Evolutionary conservation across 2,797 vertebrate genomes (phyloP), one percentile per base, ranked within the genome.

Genomic region (Melanotaenia nigrans): DNA sequence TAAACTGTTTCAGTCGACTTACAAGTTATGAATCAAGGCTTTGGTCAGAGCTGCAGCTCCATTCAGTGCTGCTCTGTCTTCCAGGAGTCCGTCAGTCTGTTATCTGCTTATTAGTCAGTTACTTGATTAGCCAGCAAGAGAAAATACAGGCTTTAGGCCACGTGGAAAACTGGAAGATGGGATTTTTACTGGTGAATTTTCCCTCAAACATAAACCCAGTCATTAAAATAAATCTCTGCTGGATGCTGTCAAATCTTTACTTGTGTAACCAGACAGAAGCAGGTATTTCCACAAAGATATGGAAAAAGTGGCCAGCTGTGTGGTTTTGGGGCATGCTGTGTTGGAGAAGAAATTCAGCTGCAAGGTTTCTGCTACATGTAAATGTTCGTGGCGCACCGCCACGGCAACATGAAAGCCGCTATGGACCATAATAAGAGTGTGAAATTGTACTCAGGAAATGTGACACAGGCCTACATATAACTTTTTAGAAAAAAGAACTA

Each of bases 21-120:
- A 68, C 0, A 55, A 73, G 71, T 58, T 61, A 62, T 33, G 51
- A 76, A 77, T 70, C 65, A 20, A 65, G 56, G 47, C 24, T 81
- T 74, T 47, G 53, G 70, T 84, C 75, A 47, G 61, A 69, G 77
- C 74, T 80, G 79, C 82, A 85, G 85, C 83, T 89, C 64, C n/a
- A 1, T 70, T 87, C 65, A 40, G 59, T 65, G 61, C 56, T 70
- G 33, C 11, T n/a, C 73, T 60, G 56, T 57, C 73, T 77, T 74
- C 73, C 54, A 68, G 77, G 77, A 85, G 78, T 87, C 86, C 25
- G 58, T 61, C 81, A 45, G 74, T 81, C 79, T 78, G 85, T 90
- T 89, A 86, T 70, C 86, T 82, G 78, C 87, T 86, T 90, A 85
- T 91, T 88, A 89, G 84, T 91, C 90, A 89, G 61, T 79, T 58